Conservation (phyloP, 2,113 vertebrate species). For the Cygnus atratus region DNA sequence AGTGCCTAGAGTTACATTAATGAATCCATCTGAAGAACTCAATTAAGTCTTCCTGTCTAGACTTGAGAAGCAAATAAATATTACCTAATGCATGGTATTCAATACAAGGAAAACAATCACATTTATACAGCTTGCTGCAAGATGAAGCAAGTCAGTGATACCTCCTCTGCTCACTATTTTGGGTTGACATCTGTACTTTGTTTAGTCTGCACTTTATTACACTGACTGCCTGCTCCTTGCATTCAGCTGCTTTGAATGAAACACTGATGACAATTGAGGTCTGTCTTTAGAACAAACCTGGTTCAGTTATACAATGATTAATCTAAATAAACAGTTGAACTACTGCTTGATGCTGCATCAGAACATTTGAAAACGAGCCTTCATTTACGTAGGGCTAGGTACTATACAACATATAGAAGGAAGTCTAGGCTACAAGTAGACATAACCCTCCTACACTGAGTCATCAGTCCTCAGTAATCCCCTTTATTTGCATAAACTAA, state of each 20-base stretch:
- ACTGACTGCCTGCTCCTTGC: background rate
- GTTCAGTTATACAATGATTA: background rate
- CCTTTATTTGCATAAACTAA: background rate
- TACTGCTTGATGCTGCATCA: background rate
- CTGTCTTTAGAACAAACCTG: background rate
- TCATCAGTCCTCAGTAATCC: background rate
- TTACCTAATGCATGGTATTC: background rate
- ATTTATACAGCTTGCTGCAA: background rate
- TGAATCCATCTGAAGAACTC: background rate
- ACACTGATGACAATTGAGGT: background rate
- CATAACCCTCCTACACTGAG: fast-evolving
- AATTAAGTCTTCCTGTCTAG: constrained; percentile 30
- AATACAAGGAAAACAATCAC: background rate
- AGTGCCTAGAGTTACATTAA: background rate
- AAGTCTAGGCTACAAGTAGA: background rate
- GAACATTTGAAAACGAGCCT: background rate
- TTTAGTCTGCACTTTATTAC: background rate
- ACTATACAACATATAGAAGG: fast-evolving
- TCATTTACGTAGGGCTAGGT: background rate
- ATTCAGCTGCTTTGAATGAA: background rate
- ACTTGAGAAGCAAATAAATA: constrained; percentile 45
- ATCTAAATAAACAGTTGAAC: background rate
- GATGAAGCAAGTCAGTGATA: background rate
- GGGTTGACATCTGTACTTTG: background rate
- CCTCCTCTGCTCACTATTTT: background rate